Conservation (phyloP, 1,140 invertebrate genomes). For the Riptortus pedestris region DNA sequence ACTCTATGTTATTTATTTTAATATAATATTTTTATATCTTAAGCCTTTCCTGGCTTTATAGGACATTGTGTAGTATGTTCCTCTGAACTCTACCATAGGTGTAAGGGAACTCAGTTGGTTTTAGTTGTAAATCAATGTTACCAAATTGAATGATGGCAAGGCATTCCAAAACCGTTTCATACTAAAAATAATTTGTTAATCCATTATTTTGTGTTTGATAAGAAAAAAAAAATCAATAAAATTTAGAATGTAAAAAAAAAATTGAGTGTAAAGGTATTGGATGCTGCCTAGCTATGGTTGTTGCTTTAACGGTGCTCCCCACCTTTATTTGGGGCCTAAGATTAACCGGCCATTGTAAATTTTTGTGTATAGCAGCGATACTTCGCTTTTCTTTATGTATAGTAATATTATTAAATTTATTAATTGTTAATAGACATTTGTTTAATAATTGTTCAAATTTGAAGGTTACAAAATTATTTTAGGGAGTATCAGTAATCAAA, state of each 20-base stretch:
- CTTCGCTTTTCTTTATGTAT: conserved; percentile 19
- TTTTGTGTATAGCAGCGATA: conserved; percentile 17
- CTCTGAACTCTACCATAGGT: conserved; percentile 15
- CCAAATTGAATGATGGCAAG: conserved; percentile 11
- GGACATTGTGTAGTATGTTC: conserved; percentile 9
- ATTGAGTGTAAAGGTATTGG: conserved; percentile 8
- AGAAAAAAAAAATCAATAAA: not conserved
- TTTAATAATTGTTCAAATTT: conserved; percentile 10
- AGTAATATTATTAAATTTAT: conserved; percentile 14
- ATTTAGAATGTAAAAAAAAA: not conserved
- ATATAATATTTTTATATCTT: conserved; percentile 14
- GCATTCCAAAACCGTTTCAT: conserved; percentile 4
- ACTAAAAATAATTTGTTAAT: not conserved
- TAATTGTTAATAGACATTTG: conserved; percentile 13
- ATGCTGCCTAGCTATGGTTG: conserved; percentile 16
- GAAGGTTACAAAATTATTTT: conserved; percentile 14
- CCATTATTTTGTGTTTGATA: too few relatives aligned
- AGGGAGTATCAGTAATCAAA: conserved; percentile 21
- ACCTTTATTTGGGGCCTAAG: conserved; percentile 5
- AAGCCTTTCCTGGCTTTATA: conserved; percentile 12
- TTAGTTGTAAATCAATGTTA: conserved; percentile 11
- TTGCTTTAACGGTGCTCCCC: conserved; percentile 14
- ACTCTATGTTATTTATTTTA: conserved; percentile 17
- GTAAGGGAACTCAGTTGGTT: conserved; percentile 16
- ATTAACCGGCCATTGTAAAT: conserved; percentile 19